Evolutionary conservation across 2,113 vertebrate genomes (phyloP).

Genomic region (Lutjanus erythropterus): DNA sequence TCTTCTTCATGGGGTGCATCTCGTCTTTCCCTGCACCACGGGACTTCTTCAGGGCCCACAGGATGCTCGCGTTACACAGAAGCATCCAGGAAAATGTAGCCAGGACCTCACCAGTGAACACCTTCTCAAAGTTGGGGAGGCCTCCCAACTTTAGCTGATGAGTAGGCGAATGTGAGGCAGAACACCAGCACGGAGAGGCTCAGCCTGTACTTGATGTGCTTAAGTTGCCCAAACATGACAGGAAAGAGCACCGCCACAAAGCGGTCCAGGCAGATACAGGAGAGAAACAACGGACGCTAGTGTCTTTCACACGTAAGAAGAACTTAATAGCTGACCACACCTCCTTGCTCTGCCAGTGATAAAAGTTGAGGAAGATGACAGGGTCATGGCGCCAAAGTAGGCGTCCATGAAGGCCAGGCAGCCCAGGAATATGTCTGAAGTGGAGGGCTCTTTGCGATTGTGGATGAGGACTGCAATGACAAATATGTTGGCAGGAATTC

Average conservation of each 20-base stretch:
- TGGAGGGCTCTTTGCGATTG: slow-evolving; percentile 79
- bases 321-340: slow-evolving; percentile 75
- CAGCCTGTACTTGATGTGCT: slow-evolving; percentile 78
- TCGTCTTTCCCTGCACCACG: slow-evolving; percentile 77
- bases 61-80: slow-evolving; percentile 80
- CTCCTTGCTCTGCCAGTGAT: slow-evolving; percentile 75
- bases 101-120: slow-evolving; percentile 82
- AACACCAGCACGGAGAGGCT: slow-evolving; percentile 71
- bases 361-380: slow-evolving; percentile 78
- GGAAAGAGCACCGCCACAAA: slow-evolving; percentile 86
- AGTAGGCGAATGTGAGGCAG: slow-evolving; percentile 81
- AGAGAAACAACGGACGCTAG: slow-evolving; percentile 83
- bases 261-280: slow-evolving; percentile 85
- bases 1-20: slow-evolving; percentile 87
- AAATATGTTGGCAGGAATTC: slow-evolving; percentile 83
- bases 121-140: slow-evolving; percentile 81
- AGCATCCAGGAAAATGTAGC: slow-evolving; percentile 83
- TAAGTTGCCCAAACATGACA: slow-evolving; percentile 77
- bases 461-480: slow-evolving; percentile 78
- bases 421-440: slow-evolving; percentile 84
- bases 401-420: slow-evolving; percentile 83
- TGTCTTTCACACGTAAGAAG: slow-evolving; percentile 84
- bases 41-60: slow-evolving; percentile 82
- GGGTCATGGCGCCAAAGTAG: slow-evolving; percentile 82
- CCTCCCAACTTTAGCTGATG: slow-evolving; percentile 78